Base-by-base conservation (phyloP, 2,888 invertebrate genomes). In the Gastrophysa polygoni region DNA sequence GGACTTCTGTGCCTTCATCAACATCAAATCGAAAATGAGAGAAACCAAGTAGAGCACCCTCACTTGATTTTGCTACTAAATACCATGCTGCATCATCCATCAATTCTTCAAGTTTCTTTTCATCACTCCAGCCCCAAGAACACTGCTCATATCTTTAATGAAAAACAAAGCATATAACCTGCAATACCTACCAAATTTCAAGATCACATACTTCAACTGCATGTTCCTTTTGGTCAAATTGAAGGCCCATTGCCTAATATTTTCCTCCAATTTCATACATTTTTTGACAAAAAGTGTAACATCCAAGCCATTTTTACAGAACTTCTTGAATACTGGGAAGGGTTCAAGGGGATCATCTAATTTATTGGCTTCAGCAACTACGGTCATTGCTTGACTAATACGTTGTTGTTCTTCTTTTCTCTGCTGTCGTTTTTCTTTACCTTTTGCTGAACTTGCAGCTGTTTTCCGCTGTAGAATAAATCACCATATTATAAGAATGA, bases 11-110 rank as follows among this genome's bases (percentile, higher is more conserved):
- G 14, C 89, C 91, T 78, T 87, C 88, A 77, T 94, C 93, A 82
- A 93, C 84, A 77, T 93, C 93, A 82, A 93, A 93, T 77, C 93
- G 83, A 80, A 93, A 93, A 81, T 94, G 93, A 57, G 89, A 88
- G 80, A 92, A 92, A 1, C 89, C 94, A 56, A 92, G 82, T 0
- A 87, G 85, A 66, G 75, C 79, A 6, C 81, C 81, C 50, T 83
- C 81, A 29, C 82, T 80, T 61, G 84, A 80, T 73, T 83, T 85
- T 4, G 87, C 91, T 63, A 92, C 83, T 29, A 92, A 83, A 79
- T 90, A 92, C 87, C 90, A 88, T 2, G 92, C 91, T 38, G 85
- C 81, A 59, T 89, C 88, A 71, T 92, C 90, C 20, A 84, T 86
- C 86, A 93, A 85, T 81, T 93, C 92, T 64, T 88, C 87, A 16